phyloP scores from a whole-genome alignment of 2,113 vertebrate genomes.

The Helogale parvula region DNA sequence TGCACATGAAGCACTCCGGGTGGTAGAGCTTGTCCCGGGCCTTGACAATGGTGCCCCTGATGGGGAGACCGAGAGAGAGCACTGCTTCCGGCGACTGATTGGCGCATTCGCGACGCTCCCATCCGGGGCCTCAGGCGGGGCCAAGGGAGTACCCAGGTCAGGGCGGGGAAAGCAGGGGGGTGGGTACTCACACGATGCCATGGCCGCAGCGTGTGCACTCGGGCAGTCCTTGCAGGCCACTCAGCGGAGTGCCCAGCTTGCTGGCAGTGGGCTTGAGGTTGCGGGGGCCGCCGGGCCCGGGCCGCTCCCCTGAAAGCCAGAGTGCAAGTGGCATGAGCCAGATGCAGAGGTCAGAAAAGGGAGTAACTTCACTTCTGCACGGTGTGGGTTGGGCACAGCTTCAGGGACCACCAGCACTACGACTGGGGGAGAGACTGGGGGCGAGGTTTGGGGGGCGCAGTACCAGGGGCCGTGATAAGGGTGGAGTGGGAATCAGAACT shows the following conservation, averaged over 20 bases:
- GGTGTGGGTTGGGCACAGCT: not conserved
- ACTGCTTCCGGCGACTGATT: not conserved
- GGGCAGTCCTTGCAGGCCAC: slow-evolving; percentile 93
- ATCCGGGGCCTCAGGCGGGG: fast-evolving
- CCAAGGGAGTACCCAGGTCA: fast-evolving
- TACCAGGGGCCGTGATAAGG: not conserved
- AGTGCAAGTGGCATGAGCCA: not conserved
- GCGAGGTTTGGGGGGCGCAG: not conserved
- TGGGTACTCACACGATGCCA: slow-evolving; percentile 95
- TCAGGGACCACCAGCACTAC: not conserved
- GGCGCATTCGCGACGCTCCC: fast-evolving
- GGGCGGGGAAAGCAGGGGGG: not conserved
- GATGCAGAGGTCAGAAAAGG: not conserved
- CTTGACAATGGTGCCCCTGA: slow-evolving; percentile 97
- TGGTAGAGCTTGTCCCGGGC: slow-evolving; percentile 98
- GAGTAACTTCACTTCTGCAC: not conserved
- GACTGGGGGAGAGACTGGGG: not conserved
- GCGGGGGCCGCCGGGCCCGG: slow-evolving; percentile 83
- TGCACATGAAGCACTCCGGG: slow-evolving; percentile 96
- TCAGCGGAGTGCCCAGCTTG: slow-evolving; percentile 89
- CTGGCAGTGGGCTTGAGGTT: slow-evolving; percentile 89
- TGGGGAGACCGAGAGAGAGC: not conserved
- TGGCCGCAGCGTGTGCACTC: slow-evolving; percentile 95
- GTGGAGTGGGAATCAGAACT: not conserved
- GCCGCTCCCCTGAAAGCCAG: slow-evolving; percentile 88